Evolutionary conservation across 2,113 vertebrate genomes (phyloP).

Genomic region (Diadophis punctatus): DNA sequence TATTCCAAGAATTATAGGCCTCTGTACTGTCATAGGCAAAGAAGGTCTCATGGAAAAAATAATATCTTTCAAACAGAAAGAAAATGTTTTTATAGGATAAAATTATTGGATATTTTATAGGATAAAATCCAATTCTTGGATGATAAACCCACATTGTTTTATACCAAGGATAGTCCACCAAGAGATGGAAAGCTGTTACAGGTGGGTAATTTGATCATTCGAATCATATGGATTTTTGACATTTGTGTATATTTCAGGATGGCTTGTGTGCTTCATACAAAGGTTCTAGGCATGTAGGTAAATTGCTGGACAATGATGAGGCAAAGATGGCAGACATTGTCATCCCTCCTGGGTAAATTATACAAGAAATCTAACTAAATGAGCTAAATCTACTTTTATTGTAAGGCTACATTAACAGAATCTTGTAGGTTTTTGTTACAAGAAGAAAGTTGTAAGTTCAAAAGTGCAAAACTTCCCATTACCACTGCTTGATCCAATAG

Average conservation of each 20-base stretch:
- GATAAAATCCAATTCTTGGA: background rate
- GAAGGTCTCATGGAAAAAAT: background rate
- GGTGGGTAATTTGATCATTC: background rate
- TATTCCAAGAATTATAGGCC: background rate
- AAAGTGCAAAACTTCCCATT: no score
- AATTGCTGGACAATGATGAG: background rate
- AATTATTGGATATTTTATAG: no score
- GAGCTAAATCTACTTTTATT: no score
- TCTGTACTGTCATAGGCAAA: background rate
- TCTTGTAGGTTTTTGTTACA: no score
- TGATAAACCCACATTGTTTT: background rate
- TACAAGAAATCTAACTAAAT: no score
- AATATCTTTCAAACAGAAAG: background rate
- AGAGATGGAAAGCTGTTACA: background rate
- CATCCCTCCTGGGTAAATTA: background rate
- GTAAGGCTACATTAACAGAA: no score
- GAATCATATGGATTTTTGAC: background rate
- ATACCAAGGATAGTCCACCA: background rate
- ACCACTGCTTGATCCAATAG: no score
- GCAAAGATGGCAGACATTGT: background rate
- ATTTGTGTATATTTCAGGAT: background rate
- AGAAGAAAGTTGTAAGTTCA: no score
- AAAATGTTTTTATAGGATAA: background rate
- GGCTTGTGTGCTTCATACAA: background rate
- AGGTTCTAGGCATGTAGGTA: background rate